These are phyloP conservation scores for Ephestia elutella DNA, from an alignment of 1,140 invertebrate species.

Conservation along the genomic window DNA sequence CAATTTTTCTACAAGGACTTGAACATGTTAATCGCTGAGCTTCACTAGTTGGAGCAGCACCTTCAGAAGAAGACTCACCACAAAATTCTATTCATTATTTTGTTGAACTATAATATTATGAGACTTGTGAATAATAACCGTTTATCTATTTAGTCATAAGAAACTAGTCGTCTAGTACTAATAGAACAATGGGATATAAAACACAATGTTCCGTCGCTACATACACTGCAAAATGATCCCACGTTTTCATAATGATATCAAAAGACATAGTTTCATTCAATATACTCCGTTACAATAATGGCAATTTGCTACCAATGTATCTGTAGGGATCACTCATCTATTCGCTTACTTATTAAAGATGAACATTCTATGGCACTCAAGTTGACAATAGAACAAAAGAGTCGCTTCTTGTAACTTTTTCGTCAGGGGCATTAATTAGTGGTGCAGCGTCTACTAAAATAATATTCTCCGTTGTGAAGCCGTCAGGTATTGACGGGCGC, in stretches of 20 bases:
- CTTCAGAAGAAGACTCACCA: no score
- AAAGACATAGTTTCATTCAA: neutral
- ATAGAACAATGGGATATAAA: neutral
- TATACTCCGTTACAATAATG: neutral
- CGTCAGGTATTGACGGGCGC: conserved; percentile 59
- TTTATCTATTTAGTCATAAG: neutral
- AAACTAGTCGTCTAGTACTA: neutral
- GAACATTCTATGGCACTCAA: conserved; percentile 13
- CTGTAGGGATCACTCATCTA: conserved; percentile 1
- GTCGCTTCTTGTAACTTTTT: conserved; percentile 50
- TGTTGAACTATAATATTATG: neutral
- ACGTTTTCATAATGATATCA: neutral
- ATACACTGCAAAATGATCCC: neutral
- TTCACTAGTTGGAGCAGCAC: no score
- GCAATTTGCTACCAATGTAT: conserved; percentile 6
- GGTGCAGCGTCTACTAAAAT: conserved; percentile 59
- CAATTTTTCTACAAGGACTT: no score
- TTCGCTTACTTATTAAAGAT: neutral
- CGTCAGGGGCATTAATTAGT: conserved; percentile 63
- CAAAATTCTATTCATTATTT: no score
- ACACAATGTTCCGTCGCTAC: neutral
- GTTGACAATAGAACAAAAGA: conserved; percentile 52
- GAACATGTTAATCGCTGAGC: no score
- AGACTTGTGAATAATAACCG: no score
- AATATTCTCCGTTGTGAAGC: conserved; percentile 58